Base-by-base conservation (phyloP, 2,113 vertebrate genomes). In the Ochotona curzoniae region DNA sequence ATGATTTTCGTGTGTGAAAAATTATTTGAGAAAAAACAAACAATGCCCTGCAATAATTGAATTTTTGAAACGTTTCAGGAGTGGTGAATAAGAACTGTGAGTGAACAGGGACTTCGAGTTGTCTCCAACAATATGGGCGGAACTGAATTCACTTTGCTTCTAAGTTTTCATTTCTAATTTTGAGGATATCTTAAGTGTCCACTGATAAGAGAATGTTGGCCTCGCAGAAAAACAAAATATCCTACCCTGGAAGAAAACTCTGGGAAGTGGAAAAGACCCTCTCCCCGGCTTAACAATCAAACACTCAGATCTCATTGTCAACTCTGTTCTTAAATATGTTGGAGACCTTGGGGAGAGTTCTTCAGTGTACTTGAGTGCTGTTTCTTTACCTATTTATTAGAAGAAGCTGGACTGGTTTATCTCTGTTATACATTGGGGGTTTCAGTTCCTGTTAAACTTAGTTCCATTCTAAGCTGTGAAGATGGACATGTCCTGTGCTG, bases 11-110 rank as follows among this genome's bases (percentile, higher is more conserved):
- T 82, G 49, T 96, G 30, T 7, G 74, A 35, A 66, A 70, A 93
- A 90, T 96, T 94, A 90, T 93, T 91, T 95, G 81, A 78, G 26
- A 83, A 92, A 89, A 92, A 83, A 89, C 76, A 91, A 96, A 85
- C 32, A 82, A 93, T 71, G 17, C 4, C 8, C 32, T 30, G 25
- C 35, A 90, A 89, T 82, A 70, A 96, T 2, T 93, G 82, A 85
- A 91, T 93, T 93, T 95, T 87, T 61, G 87, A 93, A 93, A 60
- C 49, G 86, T 80, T 93, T 89, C 25, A 87, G 32, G 51, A 93
- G 76, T 64, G n/a, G 32, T 81, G 47, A 63, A 9, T 82, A 71
- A 95, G 61, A 1, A 2, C 61, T 61, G 1, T 10, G 8, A 89
- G n/a, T 61, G 21, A 85, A 25, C 51, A 84, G 87, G 54, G 71